phyloP scores from a whole-genome alignment of 1,140 invertebrate genomes.

The Drosophila saltans region DNA sequence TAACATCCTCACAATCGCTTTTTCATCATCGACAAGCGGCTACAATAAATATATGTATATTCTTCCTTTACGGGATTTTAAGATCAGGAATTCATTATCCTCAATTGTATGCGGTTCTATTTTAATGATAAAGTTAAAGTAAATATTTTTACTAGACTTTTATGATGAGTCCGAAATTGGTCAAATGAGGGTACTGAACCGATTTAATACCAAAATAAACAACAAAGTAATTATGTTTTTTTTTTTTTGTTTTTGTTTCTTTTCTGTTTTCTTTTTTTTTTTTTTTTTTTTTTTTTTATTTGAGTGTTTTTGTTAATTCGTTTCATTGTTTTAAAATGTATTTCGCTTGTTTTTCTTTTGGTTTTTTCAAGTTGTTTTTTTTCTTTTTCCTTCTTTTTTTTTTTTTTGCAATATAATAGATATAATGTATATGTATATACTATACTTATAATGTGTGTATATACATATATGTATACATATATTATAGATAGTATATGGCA shows the following conservation, averaged over 20 bases:
- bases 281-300: slow-evolving; percentile 60
- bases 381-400: slow-evolving; percentile 28
- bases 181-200: too few species aligned
- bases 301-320: slow-evolving; percentile 58
- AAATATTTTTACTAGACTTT: too few species aligned
- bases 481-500: slow-evolving; percentile 45
- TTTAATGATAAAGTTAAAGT: too few species aligned
- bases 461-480: slow-evolving; percentile 34
- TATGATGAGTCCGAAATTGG: too few species aligned
- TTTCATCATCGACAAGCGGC: too few species aligned
- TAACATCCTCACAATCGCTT: too few species aligned
- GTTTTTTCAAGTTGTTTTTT: slow-evolving; percentile 45
- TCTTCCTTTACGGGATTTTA: too few species aligned
- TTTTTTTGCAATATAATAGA: slow-evolving; percentile 54
- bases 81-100: too few species aligned
- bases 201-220: background rate
- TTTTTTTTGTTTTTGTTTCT: slow-evolving; percentile 44
- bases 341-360: slow-evolving; percentile 51
- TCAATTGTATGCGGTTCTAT: too few species aligned
- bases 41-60: too few species aligned
- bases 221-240: slow-evolving; percentile 47
- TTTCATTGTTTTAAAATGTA: slow-evolving; percentile 78
- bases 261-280: slow-evolving; percentile 50
- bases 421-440: slow-evolving; percentile 42
- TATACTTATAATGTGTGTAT: slow-evolving; percentile 29